Conservation (phyloP, 2,113 vertebrate species). For the Triplophysa rosa region DNA sequence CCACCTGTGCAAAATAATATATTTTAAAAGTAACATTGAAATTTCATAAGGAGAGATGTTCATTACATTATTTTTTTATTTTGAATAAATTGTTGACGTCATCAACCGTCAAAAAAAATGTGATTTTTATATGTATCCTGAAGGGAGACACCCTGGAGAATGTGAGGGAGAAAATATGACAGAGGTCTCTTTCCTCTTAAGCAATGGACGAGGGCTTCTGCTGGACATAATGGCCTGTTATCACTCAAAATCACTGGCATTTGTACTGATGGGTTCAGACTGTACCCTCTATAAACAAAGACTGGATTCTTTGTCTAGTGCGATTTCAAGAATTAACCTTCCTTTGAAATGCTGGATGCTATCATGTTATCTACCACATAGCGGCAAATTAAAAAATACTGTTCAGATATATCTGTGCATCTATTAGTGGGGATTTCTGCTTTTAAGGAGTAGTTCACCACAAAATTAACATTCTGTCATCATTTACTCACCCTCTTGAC, state of each 20-base stretch:
- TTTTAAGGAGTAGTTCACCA: too few species aligned
- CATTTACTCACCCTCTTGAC: too few species aligned
- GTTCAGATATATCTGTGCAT: too few species aligned
- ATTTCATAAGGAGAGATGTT: too few species aligned
- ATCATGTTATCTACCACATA: too few species aligned
- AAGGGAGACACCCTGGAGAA: neutral
- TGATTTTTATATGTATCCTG: neutral
- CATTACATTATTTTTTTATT: too few species aligned
- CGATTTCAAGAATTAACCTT: neutral
- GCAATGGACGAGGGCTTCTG: neutral
- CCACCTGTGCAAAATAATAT: neutral
- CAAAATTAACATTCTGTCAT: too few species aligned
- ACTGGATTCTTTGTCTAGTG: neutral
- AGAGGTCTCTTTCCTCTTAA: constrained; percentile 4
- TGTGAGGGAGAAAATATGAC: neutral
- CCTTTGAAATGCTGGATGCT: too few species aligned
- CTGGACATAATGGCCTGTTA: neutral
- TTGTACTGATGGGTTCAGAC: neutral
- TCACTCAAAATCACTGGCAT: constrained; percentile 6
- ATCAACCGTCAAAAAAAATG: neutral
- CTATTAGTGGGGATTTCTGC: too few species aligned
- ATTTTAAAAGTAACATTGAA: too few species aligned
- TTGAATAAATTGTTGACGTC: too few species aligned
- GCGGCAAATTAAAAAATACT: too few species aligned
- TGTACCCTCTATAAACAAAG: neutral